Percentiles rank a stretch among this genome's conserved stretches.
phyloP scores from a whole-genome alignment of 2,888 invertebrate genomes.

The Dione vanillae region DNA sequence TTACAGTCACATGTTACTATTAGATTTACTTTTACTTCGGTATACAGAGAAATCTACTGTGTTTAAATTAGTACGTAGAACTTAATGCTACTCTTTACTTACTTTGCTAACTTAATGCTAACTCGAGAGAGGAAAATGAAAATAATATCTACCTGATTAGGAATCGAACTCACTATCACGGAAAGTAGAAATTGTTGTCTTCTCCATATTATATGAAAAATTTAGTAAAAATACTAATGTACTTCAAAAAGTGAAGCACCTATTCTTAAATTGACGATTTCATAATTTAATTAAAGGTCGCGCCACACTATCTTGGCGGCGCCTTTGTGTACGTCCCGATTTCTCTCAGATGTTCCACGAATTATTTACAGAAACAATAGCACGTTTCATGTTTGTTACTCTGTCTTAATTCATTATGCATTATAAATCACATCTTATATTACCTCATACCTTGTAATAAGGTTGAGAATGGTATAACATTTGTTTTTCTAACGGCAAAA shows the following conservation, averaged over 20 bases:
- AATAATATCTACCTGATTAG: no score
- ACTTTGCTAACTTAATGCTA: no score
- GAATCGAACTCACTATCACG: no score
- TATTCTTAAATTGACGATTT: conserved; percentile 3
- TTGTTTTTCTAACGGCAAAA: conserved; percentile 31
- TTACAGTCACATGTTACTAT: background rate
- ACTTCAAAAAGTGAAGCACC: background rate
- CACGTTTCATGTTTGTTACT: conserved; percentile 68
- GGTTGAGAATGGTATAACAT: conserved; percentile 49
- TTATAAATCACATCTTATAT: conserved; percentile 33
- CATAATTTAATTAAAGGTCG: conserved; percentile 43
- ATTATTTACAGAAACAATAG: conserved; percentile 83
- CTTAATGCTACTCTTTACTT: no score
- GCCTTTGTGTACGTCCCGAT: conserved; percentile 71
- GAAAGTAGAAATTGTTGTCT: no score
- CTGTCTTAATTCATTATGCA: conserved; percentile 51
- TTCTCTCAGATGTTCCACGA: conserved; percentile 75
- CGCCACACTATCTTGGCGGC: conserved; percentile 62
- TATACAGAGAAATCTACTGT: no score
- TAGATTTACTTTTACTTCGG: background rate
- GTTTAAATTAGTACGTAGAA: no score
- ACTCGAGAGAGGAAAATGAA: no score
- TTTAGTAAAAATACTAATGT: background rate
- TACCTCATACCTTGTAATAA: conserved; percentile 49
- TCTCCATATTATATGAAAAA: background rate